Conservation (phyloP, 2,888 invertebrate species). For the Athetis lepigone region DNA sequence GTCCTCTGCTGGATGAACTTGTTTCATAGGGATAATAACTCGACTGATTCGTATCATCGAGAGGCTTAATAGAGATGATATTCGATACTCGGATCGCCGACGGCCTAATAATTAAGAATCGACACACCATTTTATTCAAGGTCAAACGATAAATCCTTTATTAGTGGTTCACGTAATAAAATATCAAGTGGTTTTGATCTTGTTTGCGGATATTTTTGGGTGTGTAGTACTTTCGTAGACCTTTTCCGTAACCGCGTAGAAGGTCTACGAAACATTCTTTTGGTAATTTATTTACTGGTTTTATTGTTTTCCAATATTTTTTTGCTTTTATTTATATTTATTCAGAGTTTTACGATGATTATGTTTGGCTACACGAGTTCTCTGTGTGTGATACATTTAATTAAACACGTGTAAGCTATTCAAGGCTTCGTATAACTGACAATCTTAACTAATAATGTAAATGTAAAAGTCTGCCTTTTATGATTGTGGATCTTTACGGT, state of each 20-base stretch:
- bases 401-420: conserved; percentile 14
- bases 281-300: background rate
- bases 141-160: conserved; percentile 37
- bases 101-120: conserved; percentile 34
- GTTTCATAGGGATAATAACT: conserved; percentile 43
- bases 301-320: background rate
- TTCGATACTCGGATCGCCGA: conserved; percentile 16
- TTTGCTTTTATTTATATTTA: background rate
- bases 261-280: conserved; percentile 48
- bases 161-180: conserved; percentile 17
- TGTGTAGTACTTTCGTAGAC: conserved; percentile 53
- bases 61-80: conserved; percentile 33
- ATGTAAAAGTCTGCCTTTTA: too few relatives aligned
- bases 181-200: conserved; percentile 14
- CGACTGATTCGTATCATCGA: conserved; percentile 29
- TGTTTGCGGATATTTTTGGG: conserved; percentile 31
- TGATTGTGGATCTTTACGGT: too few relatives aligned
- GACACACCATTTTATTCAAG: conserved; percentile 37
- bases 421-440: conserved; percentile 17
- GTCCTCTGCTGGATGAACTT: conserved; percentile 59
- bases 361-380: conserved; percentile 7
- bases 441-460: too few relatives aligned
- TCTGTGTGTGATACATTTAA: conserved; percentile 23
- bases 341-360: background rate
- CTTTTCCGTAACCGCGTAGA: conserved; percentile 51